A percentile compares a stretch with the other conserved stretches of the same genome.
Conservation (phyloP, 2,888 invertebrate genomes). For the Hololepta plana region DNA sequence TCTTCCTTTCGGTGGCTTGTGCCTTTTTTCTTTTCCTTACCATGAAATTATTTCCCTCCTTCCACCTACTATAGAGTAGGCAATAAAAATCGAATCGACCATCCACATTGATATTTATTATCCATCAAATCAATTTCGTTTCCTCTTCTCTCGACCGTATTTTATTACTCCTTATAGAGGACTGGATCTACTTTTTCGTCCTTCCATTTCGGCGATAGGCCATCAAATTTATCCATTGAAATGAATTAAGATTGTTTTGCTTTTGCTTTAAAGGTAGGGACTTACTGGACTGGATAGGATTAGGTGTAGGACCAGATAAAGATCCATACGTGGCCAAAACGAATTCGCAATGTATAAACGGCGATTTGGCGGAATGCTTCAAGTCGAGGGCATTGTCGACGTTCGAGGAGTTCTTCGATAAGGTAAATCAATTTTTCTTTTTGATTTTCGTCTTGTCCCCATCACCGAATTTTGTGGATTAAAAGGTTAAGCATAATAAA, state of each 20-base stretch:
- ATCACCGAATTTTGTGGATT: no score
- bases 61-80: no score
- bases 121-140: not conserved
- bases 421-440: slow-evolving; percentile 24
- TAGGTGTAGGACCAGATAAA: slow-evolving; percentile 52
- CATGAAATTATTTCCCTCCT: no score
- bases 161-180: no score
- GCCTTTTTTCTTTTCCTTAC: no score
- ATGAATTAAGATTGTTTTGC: no score
- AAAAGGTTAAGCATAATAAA: no score
- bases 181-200: not conserved
- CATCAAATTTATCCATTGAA: no score
- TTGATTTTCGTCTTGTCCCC: no score
- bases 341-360: slow-evolving; percentile 56
- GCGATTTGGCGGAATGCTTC: slow-evolving; percentile 73
- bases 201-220: not conserved
- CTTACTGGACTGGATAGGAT: slow-evolving; percentile 61
- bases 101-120: not conserved
- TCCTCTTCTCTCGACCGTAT: no score
- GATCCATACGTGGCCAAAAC: slow-evolving; percentile 62
- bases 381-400: slow-evolving; percentile 61
- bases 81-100: not conserved
- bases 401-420: slow-evolving; percentile 62
- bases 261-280: slow-evolving; percentile 33
- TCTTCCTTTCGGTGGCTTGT: not conserved